Evolutionary conservation across 1,140 invertebrate genomes (phyloP).

Genomic region (Riptortus pedestris): DNA sequence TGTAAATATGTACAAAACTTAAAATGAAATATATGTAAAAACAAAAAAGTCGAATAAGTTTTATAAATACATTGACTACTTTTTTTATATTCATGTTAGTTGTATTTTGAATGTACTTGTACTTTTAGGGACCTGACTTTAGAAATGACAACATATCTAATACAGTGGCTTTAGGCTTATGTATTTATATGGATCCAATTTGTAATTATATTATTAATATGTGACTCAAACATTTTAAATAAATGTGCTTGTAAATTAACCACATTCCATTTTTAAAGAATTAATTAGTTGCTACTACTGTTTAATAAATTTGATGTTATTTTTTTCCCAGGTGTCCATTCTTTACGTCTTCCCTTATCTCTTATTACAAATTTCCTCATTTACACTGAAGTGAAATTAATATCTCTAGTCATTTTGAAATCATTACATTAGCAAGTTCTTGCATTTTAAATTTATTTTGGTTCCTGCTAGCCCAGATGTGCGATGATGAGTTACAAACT

Average conservation of each 20-base stretch:
- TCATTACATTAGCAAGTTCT: no score
- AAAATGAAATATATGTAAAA: neutral
- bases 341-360: no score
- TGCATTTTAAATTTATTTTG: no score
- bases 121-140: constrained; percentile 14
- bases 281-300: constrained; percentile 5
- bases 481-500: no score
- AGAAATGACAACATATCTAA: constrained; percentile 2
- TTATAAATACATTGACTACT: neutral
- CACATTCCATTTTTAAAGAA: constrained; percentile 5
- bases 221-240: neutral
- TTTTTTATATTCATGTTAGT: neutral
- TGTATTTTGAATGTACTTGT: neutral
- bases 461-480: no score
- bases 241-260: constrained; percentile 11
- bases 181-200: constrained; percentile 10
- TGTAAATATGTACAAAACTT: constrained; percentile 12
- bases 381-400: no score
- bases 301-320: no score
- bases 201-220: constrained; percentile 9
- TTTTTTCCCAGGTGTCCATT: no score
- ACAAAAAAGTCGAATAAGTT: neutral
- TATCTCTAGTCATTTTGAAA: no score
- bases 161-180: constrained; percentile 14
- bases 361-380: no score